These are phyloP conservation scores for Chymomyza caudatula DNA, from an alignment of 2,888 invertebrate genomes.

Conservation along the genomic window DNA sequence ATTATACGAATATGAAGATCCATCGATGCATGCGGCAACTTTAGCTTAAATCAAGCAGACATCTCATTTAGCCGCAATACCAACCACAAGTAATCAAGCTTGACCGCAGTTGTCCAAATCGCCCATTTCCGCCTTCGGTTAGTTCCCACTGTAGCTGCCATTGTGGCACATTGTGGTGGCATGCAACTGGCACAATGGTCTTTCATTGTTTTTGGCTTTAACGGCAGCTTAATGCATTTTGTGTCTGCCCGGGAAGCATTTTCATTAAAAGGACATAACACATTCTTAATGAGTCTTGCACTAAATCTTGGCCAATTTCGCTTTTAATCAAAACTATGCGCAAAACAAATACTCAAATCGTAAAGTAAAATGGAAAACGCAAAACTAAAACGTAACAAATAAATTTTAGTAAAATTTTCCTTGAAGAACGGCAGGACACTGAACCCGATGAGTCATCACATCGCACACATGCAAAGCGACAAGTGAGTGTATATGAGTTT, in stretches of 20 bases:
- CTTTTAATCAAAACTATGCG: constrained; percentile 71
- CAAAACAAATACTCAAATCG: constrained; percentile 23
- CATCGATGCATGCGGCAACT: no score
- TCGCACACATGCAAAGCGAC: constrained; percentile 47
- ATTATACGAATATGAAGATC: no score
- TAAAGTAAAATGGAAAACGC: constrained; percentile 5
- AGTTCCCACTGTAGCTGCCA: neutral
- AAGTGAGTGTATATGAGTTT: constrained; percentile 36
- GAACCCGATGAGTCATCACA: constrained; percentile 56
- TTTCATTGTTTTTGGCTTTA: constrained; percentile 59
- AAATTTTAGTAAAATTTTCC: constrained; percentile 17
- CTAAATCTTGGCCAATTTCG: neutral
- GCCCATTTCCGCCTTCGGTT: neutral
- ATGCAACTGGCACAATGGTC: constrained; percentile 49
- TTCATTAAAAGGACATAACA: constrained; percentile 5
- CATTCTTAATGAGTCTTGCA: neutral
- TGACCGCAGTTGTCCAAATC: no score
- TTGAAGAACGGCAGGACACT: constrained; percentile 51
- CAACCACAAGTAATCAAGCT: no score
- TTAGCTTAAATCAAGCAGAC: no score
- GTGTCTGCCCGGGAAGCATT: constrained; percentile 42
- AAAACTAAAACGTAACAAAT: constrained; percentile 24
- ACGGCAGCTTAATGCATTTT: constrained; percentile 47
- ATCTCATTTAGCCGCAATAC: no score
- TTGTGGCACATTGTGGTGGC: neutral